Evolutionary conservation across 2,113 vertebrate genomes (phyloP), one percentile per base, ranked within the genome.

Genomic region (Festucalex cinctus): DNA sequence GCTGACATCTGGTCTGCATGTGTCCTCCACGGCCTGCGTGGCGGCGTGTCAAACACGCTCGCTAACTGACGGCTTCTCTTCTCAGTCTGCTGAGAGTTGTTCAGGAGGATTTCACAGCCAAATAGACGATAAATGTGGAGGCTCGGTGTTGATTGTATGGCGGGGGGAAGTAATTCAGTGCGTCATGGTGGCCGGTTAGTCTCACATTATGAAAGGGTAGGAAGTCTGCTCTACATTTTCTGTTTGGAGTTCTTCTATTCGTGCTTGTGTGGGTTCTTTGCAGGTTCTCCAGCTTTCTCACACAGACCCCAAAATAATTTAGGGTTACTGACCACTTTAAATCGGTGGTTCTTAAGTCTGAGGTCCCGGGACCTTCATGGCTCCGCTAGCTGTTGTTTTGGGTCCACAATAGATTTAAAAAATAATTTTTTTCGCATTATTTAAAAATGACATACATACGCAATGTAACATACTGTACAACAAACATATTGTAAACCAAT

Each of bases 1-100:
- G 78, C 81, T 79, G 78, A 88, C 88, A 87, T 87, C 83, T 86
- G 84, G 81, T 75, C 75, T 26, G 71, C 83, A 87, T 82, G 81
- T 83, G 83, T 62, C 37, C 70, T 69, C 24, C 5, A 54, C 65
- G 78, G 74, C 81, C 75, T 79, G 70, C 76, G 73, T 73, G 70
- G 81, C 68, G 73, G 28, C 63, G 73, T 74, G 69, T 81, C 78
- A 87, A 69, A 75, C 75, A 73, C 46, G 59, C 62, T 75, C 65
- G 60, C 66, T 36, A 64, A 77, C 66, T 61, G 77, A 81, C 81
- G 69, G 22, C 65, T 63, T 49, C 26, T 48, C 51, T 63, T 75
- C 73, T 61, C 67, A 69, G 60, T 66, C 51, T 24, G 3, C 65
- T 20, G 53, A 36, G 12, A 68, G 28, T 56, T 54, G 54, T 74